phyloP scores from a whole-genome alignment of 2,797 vertebrate species.

The Nothura maculosa region DNA sequence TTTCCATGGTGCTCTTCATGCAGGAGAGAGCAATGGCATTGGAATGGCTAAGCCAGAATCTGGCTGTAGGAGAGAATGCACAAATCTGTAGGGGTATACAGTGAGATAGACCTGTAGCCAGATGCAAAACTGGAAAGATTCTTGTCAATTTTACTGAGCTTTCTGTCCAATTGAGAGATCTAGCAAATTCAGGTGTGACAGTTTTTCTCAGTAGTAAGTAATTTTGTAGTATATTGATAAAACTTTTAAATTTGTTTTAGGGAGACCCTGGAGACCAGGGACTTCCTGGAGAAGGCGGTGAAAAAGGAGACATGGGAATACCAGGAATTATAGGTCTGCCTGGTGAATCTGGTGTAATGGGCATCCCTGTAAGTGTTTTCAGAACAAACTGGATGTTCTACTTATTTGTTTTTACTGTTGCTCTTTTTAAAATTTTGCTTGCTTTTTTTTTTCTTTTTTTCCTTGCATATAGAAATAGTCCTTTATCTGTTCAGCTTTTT shows the following conservation, averaged over 20 bases:
- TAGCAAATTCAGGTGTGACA: neutral
- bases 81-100: neutral
- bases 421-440: neutral
- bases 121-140: neutral
- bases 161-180: neutral
- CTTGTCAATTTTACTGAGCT: neutral
- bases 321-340: constrained; percentile 82
- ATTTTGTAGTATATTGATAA: neutral
- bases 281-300: constrained; percentile 88
- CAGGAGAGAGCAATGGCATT: neutral
- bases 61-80: neutral
- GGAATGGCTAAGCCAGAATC: neutral
- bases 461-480: neutral
- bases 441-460: neutral
- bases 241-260: constrained; percentile 68
- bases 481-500: neutral
- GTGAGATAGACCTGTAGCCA: neutral
- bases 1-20: neutral
- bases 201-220: neutral
- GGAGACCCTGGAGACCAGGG: constrained; percentile 90
- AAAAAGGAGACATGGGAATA: constrained; percentile 88
- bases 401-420: neutral
- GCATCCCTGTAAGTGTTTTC: constrained; percentile 87
- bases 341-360: constrained; percentile 87
- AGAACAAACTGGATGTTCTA: neutral